A percentile compares a stretch with the other conserved stretches of the same genome.
phyloP scores from a whole-genome alignment of 2,888 invertebrate genomes.

The Agelastica alni region DNA sequence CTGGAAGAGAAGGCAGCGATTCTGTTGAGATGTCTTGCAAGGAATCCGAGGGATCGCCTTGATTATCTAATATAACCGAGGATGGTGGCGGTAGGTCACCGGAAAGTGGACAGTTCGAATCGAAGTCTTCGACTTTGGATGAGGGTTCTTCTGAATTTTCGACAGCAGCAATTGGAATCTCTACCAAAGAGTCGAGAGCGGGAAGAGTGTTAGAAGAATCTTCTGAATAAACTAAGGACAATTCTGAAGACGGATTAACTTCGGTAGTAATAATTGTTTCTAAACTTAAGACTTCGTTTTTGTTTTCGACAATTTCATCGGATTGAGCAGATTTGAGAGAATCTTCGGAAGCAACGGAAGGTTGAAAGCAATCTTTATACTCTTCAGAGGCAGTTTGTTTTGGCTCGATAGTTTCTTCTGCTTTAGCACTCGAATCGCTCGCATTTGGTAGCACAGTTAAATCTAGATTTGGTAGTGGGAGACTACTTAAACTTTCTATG shows the following conservation, averaged over 20 bases:
- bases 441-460: background rate
- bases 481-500: background rate
- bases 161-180: background rate
- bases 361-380: background rate
- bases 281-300: no score
- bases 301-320: background rate
- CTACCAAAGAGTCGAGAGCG: background rate
- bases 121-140: constrained; percentile 6
- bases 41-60: constrained; percentile 53
- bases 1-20: constrained; percentile 53
- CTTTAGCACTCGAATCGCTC: no score
- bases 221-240: constrained; percentile 13
- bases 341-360: background rate
- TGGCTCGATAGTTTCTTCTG: background rate
- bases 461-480: background rate
- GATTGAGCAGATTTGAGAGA: background rate
- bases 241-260: background rate
- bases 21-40: constrained; percentile 55
- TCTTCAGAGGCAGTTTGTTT: background rate
- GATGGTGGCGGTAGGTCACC: constrained; percentile 15
- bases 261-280: background rate
- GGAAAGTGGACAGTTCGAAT: constrained; percentile 30
- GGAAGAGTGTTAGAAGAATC: constrained; percentile 9
- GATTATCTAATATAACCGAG: constrained; percentile 35
- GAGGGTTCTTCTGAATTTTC: background rate